These are phyloP conservation scores for Archocentrus centrarchus DNA, from an alignment of 2,113 vertebrate genomes.

Conservation along the genomic window DNA sequence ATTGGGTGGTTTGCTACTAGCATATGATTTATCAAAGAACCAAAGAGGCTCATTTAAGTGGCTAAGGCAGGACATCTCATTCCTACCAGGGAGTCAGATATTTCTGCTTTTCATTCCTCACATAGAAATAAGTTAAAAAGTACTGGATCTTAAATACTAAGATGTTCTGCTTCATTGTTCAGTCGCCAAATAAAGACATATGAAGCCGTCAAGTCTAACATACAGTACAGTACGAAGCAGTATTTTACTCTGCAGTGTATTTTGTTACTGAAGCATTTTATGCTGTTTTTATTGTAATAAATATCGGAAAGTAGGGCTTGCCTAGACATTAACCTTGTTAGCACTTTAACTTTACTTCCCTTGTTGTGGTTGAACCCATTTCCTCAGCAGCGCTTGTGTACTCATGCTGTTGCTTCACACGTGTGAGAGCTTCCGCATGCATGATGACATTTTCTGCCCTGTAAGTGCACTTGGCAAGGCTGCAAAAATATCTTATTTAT, in stretches of 20 bases:
- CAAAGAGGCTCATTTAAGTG: neutral
- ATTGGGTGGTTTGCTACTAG: neutral
- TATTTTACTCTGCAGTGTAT: neutral
- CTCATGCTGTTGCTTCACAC: slow-evolving; percentile 40
- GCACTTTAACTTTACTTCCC: slow-evolving; percentile 43
- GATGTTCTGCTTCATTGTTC: neutral
- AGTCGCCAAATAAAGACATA: neutral
- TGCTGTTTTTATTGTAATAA: slow-evolving; percentile 7
- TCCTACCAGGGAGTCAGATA: neutral
- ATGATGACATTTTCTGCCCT: slow-evolving; percentile 10
- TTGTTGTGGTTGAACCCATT: slow-evolving; percentile 53
- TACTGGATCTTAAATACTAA: no score
- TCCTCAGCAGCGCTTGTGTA: slow-evolving; percentile 14
- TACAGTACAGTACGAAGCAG: neutral
- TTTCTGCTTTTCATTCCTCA: neutral
- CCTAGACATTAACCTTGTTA: neutral
- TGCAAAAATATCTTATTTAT: neutral
- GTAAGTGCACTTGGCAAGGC: neutral
- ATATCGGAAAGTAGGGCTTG: neutral
- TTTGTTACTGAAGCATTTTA: neutral
- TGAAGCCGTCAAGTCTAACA: neutral
- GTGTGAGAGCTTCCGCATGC: slow-evolving; percentile 43
- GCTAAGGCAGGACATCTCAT: no score
- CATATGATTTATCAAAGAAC: neutral
- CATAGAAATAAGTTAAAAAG: neutral